Evolutionary conservation across 1,140 invertebrate genomes (phyloP).

Genomic region (Bemisia tabaci): DNA sequence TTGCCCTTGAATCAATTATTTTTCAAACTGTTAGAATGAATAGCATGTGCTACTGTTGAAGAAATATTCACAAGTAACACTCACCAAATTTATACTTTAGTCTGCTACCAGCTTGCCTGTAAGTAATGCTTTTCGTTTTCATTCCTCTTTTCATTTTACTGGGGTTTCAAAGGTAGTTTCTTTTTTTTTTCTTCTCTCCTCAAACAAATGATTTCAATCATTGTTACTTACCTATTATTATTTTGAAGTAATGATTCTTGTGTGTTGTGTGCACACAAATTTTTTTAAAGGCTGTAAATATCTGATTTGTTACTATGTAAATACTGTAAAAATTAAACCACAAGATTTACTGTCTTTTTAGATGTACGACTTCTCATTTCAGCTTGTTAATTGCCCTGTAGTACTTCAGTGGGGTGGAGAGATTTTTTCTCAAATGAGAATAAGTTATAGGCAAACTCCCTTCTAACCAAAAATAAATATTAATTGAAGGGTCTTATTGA

Average conservation of each 20-base stretch:
- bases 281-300: not conserved
- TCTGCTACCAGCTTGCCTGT: not conserved
- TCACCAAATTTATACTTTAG: not conserved
- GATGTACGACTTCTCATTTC: too few species aligned
- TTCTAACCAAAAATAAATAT: too few species aligned
- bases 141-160: not conserved
- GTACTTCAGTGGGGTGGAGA: too few species aligned
- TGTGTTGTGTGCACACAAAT: not conserved
- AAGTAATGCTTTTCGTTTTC: too few species aligned
- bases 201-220: not conserved
- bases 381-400: too few species aligned
- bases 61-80: not conserved
- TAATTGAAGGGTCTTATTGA: too few species aligned
- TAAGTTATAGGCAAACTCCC: too few species aligned
- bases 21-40: too few species aligned
- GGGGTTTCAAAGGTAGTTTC: not conserved
- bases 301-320: not conserved
- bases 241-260: not conserved
- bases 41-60: too few species aligned
- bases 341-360: not conserved
- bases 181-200: not conserved
- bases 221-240: not conserved
- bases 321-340: not conserved
- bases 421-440: too few species aligned
- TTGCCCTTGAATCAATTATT: not conserved